phyloP scores from a whole-genome alignment of 2,113 vertebrate genomes.

The Miniopterus natalensis region DNA sequence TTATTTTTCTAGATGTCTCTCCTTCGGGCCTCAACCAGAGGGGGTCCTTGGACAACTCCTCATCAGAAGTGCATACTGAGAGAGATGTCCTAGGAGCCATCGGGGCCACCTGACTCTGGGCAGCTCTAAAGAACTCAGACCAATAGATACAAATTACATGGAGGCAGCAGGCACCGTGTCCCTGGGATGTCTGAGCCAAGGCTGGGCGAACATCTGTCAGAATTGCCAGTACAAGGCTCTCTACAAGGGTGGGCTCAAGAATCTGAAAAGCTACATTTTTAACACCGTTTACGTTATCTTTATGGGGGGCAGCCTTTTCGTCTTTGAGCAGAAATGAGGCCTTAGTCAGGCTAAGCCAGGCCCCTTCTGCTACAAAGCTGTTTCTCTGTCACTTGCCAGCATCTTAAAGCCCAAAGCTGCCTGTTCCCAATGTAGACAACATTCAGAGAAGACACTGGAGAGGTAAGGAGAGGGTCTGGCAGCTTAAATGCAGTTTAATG shows the following conservation, averaged over 20 bases:
- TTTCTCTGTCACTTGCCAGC: neutral
- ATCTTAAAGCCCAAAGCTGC: neutral
- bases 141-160: neutral
- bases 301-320: neutral
- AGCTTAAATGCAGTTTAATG: neutral
- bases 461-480: neutral
- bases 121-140: neutral
- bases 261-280: neutral
- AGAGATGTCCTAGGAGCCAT: neutral
- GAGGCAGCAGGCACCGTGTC: neutral
- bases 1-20: neutral
- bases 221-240: neutral
- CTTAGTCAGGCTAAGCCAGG: neutral
- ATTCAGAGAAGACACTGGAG: neutral
- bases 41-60: neutral
- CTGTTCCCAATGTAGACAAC: neutral
- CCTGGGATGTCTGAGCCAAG: neutral
- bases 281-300: neutral
- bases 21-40: neutral
- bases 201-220: neutral
- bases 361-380: neutral
- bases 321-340: neutral
- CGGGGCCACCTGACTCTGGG: neutral
- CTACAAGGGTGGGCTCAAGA: neutral
- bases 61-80: neutral